A percentile compares a stretch with the other conserved stretches of the same genome.
Conservation (phyloP, 2,888 invertebrate genomes). For the Steromphala cineraria region DNA sequence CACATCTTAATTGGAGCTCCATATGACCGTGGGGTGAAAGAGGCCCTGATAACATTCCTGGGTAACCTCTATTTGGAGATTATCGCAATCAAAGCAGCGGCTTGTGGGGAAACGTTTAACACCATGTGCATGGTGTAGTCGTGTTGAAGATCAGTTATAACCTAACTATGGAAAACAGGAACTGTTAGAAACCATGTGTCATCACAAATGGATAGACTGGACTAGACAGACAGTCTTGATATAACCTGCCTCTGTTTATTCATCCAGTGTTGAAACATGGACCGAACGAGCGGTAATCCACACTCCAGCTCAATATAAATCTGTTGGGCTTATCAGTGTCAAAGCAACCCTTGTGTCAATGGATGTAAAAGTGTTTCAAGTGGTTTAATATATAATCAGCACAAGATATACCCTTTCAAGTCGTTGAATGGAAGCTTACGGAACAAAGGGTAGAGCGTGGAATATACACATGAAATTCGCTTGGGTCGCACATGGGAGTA, state of each 20-base stretch:
- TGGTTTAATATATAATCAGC: constrained; percentile 8
- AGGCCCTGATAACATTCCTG: not conserved
- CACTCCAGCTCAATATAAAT: not conserved
- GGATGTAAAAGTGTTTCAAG: not conserved
- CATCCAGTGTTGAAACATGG: not conserved
- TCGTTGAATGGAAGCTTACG: not conserved
- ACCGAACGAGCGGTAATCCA: not conserved
- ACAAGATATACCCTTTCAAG: not conserved
- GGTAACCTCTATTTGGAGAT: not conserved
- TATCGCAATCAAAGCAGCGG: not conserved
- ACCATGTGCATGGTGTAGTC: no score
- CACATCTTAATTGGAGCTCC: not conserved
- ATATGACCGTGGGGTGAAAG: not conserved
- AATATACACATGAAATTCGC: not conserved
- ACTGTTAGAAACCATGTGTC: no score
- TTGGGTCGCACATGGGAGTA: not conserved
- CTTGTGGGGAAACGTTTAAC: not conserved
- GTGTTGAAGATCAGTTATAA: no score
- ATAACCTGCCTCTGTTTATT: no score
- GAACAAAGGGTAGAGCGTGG: not conserved
- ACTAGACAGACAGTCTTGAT: no score
- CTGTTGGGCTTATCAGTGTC: not conserved
- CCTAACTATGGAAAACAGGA: no score
- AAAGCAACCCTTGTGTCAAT: not conserved
- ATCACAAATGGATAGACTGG: no score